These are phyloP conservation scores for Rhinoderma darwinii DNA, from an alignment of 2,113 vertebrate genomes.

Conservation along the genomic window DNA sequence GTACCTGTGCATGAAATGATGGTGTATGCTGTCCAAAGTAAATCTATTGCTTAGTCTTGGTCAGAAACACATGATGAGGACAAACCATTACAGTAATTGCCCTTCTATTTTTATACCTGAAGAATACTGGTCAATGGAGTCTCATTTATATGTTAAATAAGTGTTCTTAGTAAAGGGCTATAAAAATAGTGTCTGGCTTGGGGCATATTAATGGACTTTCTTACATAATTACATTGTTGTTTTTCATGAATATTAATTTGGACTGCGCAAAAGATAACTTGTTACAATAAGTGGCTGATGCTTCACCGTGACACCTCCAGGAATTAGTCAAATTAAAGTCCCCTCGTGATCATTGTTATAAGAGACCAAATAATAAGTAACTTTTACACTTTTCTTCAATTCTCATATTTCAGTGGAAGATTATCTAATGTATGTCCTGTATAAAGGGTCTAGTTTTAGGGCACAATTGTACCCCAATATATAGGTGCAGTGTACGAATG, in stretches of 20 bases:
- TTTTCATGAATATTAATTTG: slow-evolving; percentile 9
- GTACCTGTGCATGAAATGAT: background rate
- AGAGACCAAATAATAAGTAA: background rate
- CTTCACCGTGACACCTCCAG: background rate
- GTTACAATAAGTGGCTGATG: background rate
- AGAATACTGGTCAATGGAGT: background rate
- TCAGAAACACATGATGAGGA: background rate
- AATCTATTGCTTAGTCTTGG: background rate
- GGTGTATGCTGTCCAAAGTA: background rate
- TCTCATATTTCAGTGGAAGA: background rate
- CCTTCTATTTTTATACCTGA: slow-evolving; percentile 7
- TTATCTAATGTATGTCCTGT: background rate
- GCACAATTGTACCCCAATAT: no score
- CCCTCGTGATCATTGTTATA: no score
- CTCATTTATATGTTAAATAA: slow-evolving; percentile 9
- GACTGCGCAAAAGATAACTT: background rate
- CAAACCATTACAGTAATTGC: background rate
- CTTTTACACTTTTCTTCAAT: background rate
- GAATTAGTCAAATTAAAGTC: background rate
- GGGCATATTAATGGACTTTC: background rate
- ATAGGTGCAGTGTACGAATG: no score
- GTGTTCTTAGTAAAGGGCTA: background rate
- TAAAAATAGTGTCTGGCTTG: background rate
- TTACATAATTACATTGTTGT: background rate
- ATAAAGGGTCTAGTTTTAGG: no score